Evolutionary conservation across 2,888 invertebrate species (phyloP).

Genomic region (Empis stercorea): DNA sequence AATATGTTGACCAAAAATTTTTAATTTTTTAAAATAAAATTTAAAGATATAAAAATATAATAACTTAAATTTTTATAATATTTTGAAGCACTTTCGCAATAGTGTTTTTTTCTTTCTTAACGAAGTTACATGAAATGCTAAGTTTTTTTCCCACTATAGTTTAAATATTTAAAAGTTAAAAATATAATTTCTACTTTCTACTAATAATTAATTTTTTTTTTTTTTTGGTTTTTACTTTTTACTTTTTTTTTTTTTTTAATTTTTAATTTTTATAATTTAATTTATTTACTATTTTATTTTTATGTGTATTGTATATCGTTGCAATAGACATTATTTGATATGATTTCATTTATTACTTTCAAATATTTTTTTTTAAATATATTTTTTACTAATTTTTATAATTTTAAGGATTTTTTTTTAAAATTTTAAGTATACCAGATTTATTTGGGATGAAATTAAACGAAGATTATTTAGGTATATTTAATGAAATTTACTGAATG

Average conservation of each 20-base stretch:
- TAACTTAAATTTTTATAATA: too few species aligned
- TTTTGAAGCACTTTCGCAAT: too few species aligned
- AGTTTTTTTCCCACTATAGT: neutral
- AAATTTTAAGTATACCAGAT: neutral
- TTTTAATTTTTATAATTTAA: slow-evolving; percentile 14
- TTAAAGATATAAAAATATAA: too few species aligned
- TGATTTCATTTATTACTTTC: slow-evolving; percentile 15
- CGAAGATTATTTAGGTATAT: too few species aligned
- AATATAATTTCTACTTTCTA: slow-evolving; percentile 7
- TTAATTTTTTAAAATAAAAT: too few species aligned
- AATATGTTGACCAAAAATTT: too few species aligned
- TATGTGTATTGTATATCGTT: slow-evolving; percentile 13
- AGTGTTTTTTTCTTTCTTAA: too few species aligned
- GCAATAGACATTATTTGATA: slow-evolving; percentile 19
- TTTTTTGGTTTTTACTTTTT: slow-evolving; percentile 13
- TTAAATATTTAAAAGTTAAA: too few species aligned
- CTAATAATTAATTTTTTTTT: slow-evolving; percentile 8
- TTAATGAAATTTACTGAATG: too few species aligned
- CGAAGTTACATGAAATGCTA: neutral
- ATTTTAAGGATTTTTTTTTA: neutral
- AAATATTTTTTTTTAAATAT: too few species aligned
- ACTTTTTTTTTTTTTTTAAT: slow-evolving; percentile 12
- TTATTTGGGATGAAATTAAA: too few species aligned
- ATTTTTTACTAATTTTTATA: slow-evolving; percentile 12
- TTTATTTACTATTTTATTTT: slow-evolving; percentile 4